A percentile compares a stretch with the other conserved stretches of the same genome.
Evolutionary conservation across 1,140 invertebrate species (phyloP).

Genomic region (Varroa destructor): DNA sequence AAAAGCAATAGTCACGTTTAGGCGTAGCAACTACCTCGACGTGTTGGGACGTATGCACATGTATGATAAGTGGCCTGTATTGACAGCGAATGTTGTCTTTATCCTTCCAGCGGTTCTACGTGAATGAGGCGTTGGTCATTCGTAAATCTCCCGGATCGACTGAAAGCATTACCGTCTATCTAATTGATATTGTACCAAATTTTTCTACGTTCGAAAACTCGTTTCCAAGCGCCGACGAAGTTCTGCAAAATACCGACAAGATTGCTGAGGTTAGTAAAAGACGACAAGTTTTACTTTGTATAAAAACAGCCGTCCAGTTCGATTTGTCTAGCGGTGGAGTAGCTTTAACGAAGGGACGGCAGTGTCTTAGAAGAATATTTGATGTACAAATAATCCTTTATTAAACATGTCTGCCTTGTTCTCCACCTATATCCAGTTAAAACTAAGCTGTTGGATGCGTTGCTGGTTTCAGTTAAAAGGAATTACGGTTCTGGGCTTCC

Average conservation of each 20-base stretch:
- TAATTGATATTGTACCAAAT: slow-evolving; percentile 12
- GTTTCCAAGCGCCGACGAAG: not conserved
- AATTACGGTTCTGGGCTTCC: not conserved
- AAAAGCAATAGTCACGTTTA: no score
- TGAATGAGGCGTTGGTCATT: slow-evolving; percentile 18
- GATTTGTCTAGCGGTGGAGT: not conserved
- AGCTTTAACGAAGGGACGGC: not conserved
- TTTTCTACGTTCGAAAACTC: not conserved
- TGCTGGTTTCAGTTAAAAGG: slow-evolving; percentile 12
- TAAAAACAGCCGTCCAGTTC: not conserved
- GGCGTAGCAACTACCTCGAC: not conserved
- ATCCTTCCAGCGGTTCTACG: not conserved
- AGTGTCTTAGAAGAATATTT: not conserved
- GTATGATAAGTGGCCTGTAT: not conserved
- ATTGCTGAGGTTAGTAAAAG: not conserved
- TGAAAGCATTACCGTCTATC: slow-evolving; percentile 6
- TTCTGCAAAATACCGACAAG: not conserved
- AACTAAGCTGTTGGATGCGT: not conserved
- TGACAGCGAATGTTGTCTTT: not conserved
- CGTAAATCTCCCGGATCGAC: not conserved
- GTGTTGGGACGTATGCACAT: not conserved
- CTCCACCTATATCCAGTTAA: not conserved
- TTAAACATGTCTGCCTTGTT: no score
- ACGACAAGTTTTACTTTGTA: not conserved
- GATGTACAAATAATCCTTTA: no score